Base-by-base conservation (phyloP, 37 sponge, comb jelly and placozoan species). In the Mnemiopsis leidyi region DNA sequence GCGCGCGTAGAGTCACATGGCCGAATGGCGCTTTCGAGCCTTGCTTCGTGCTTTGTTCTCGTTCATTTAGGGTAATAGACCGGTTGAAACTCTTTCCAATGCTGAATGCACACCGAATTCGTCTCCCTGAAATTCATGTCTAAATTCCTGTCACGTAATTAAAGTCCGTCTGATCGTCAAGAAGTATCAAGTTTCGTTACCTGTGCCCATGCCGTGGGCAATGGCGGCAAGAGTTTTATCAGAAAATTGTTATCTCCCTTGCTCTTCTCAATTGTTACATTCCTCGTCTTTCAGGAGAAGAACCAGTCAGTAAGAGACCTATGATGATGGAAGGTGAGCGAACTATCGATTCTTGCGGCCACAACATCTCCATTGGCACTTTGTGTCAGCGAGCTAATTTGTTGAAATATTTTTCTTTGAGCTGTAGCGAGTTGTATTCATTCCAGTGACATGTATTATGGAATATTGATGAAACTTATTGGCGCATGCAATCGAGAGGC, bases 261-360 rank as follows among this genome's bases (percentile, higher is more conserved):
- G n/a, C n/a, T n/a, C n/a, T n/a, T n/a, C n/a, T n/a, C n/a, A n/a
- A n/a, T n/a, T n/a, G n/a, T n/a, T n/a, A n/a, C n/a, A n/a, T n/a
- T n/a, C n/a, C n/a, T n/a, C 61, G 2, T 28, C 75, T 25, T 25
- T 5, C 75, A 71, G 82, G 38, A 30, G 82, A 82, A 30, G 37
- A 82, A 34, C 82, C 35, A 82, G 82, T 30, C 23, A 82, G 82
- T 23, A 82, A 82, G 32, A 34, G 82, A 82, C 82, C 82, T 23
- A 82, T 82, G 82, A 82, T 34, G 38, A 34, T 35, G 37, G 82
- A 34, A 5, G 82, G 38, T 30, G 21, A 29, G 25, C 5, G 73
- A 71, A 23, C 9, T 71, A 71, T 71, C 5, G 13, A 20, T 71
- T 3, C 30, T 71, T 3, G 21, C 73, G 30, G 3, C n/a, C 9